These are phyloP conservation scores for Cossypha heuglini DNA, from an alignment of 2,797 vertebrate species.

Conservation along the genomic window DNA sequence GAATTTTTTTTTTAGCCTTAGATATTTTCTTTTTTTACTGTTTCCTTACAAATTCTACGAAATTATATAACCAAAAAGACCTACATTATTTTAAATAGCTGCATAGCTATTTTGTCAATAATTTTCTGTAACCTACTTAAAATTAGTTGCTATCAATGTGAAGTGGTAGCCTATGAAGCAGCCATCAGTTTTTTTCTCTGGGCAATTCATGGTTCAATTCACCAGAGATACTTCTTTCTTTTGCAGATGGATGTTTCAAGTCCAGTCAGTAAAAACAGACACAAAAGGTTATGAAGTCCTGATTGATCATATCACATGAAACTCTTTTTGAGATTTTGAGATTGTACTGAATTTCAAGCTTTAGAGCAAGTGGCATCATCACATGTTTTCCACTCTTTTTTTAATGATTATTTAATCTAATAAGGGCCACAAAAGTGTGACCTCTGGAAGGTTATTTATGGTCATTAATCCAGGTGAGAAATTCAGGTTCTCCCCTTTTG, in stretches of 20 bases:
- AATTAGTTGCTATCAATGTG: neutral
- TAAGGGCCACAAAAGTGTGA: neutral
- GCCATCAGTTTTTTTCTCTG: neutral
- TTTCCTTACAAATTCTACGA: neutral
- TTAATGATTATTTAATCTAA: neutral
- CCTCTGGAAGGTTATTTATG: neutral
- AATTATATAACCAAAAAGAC: neutral
- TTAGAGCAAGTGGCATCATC: neutral
- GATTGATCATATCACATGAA: neutral
- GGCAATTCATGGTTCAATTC: neutral
- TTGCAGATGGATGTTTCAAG: neutral
- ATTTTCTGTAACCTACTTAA: neutral
- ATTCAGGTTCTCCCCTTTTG: neutral
- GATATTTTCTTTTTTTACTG: neutral
- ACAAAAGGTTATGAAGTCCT: neutral
- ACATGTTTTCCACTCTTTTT: neutral
- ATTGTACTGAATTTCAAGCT: neutral
- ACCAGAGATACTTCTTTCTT: neutral
- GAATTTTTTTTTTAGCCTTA: neutral
- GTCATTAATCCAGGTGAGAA: neutral
- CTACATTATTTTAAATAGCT: neutral
- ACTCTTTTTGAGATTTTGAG: neutral
- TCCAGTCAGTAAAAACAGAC: neutral
- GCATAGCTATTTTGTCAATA: neutral
- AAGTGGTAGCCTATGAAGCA: neutral